Evolutionary conservation across 2,113 vertebrate species (phyloP).

Genomic region (Sinocyclocheilus anshuiensis): DNA sequence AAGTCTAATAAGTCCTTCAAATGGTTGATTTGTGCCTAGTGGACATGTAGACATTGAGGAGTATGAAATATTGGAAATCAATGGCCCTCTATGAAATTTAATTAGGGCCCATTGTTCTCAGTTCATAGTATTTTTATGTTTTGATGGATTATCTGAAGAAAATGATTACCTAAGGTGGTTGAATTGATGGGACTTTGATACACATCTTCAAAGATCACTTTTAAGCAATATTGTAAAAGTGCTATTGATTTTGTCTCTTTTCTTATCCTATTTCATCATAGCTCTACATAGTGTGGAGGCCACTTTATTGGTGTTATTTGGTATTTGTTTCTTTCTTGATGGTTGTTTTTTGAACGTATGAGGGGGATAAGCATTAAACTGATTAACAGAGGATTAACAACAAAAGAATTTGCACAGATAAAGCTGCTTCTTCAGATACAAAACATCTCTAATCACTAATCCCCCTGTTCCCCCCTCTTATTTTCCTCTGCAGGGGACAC

Average conservation of each 20-base stretch:
- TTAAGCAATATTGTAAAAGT: constrained; percentile 74
- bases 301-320: constrained; percentile 64
- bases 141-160: constrained; percentile 90
- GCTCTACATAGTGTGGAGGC: constrained; percentile 55
- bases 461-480: constrained; percentile 72
- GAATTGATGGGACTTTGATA: constrained; percentile 73
- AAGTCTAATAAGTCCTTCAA: constrained; percentile 96
- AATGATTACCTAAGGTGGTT: constrained; percentile 73
- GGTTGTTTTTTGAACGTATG: constrained; percentile 72
- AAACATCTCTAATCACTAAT: constrained; percentile 80
- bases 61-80: constrained; percentile 95
- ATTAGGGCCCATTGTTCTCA: constrained; percentile 85
- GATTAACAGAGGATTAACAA: constrained; percentile 75
- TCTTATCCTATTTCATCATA: constrained; percentile 69
- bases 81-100: constrained; percentile 92
- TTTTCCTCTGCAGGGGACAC: constrained; percentile 85
- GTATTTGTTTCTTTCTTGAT: constrained; percentile 67
- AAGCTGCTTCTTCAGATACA: constrained; percentile 79
- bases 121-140: constrained; percentile 89
- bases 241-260: constrained; percentile 73
- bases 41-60: constrained; percentile 86
- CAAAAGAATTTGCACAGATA: constrained; percentile 75
- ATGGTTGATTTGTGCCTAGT: constrained; percentile 83
- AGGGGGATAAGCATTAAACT: constrained; percentile 78
- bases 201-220: constrained; percentile 80